A percentile compares a stretch with the other conserved stretches of the same genome.
Conservation (phyloP, 35 echinoderm and acorn worm species). For the Heliocidaris tuberculata region DNA sequence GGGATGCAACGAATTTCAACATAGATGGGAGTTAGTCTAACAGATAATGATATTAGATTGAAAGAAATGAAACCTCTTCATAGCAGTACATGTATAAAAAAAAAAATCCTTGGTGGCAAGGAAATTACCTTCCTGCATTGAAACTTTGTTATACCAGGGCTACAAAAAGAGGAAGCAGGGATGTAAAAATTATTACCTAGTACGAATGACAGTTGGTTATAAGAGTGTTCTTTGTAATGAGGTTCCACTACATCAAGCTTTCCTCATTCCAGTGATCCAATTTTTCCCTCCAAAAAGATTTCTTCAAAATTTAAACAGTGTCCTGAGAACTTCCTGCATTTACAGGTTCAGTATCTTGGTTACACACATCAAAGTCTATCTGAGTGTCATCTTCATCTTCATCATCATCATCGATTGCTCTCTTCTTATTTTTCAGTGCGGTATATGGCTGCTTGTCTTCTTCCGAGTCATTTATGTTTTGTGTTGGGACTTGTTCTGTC, state of each 20-base stretch:
- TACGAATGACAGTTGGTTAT: no score
- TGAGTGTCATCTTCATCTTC: background rate
- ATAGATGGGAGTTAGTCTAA: no score
- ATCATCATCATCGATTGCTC: background rate
- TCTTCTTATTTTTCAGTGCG: background rate
- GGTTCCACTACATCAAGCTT: background rate
- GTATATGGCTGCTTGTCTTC: background rate
- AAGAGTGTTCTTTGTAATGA: background rate
- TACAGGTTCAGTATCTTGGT: background rate
- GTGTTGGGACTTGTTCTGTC: constrained; percentile 3
- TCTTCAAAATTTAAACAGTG: background rate
- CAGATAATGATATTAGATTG: no score
- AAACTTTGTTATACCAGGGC: no score
- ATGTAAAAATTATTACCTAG: no score
- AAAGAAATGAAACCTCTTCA: no score
- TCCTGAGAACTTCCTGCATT: background rate
- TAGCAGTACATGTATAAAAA: no score
- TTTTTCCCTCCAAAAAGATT: background rate
- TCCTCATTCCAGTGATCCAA: background rate
- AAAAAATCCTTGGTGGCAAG: no score
- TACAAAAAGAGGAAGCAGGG: no score
- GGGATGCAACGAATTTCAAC: no score
- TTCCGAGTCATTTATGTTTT: background rate
- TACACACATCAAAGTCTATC: background rate
- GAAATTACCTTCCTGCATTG: no score